Evolutionary conservation across 2,888 invertebrate genomes (phyloP), one percentile per base, ranked within the genome.

Genomic region (Copidosoma aretas): DNA sequence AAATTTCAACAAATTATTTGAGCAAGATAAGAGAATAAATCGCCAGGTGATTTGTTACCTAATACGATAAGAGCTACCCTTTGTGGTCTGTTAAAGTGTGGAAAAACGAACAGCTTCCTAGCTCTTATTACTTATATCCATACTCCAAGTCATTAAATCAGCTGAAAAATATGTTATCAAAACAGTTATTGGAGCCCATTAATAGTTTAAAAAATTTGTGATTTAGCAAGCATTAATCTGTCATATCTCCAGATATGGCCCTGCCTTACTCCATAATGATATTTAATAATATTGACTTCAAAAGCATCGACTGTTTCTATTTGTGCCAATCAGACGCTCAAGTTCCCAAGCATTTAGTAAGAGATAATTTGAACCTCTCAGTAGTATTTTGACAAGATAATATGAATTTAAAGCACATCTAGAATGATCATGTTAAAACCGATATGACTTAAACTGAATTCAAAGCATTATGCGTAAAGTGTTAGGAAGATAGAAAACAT

Each of bases 201-300:
- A 22, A 52, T 2, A 19, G 22, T 14, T n/a, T 52, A 8, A 12
- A 19, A 19, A 8, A 52, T 21, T 84, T 60, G 83, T 83, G 71
- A 81, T 82, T 73, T 81, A 83, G 76, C 77, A 82, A 25, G 76
- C 77, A n/a, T 80, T 49, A 60, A 71, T n/a, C 54, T 76, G 0
- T 64, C 67, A 64, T 69, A 67, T 8, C 3, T 32, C 32, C 32
- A 32, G 8, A 32, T 32, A 32, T 5, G 32, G 32, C 32, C 3
- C 32, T 32, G 8, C 32, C 8, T 32, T 5, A 32, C 32, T 5
- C 32, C 32, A 32, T 8, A 32, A 32, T 32, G 32, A 8, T 32
- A 32, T 32, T n/a, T 32, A 32, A 32, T 32, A 8, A 32, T 8
- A 32, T 32, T 32, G 32, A 3, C 32, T 32, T 5, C 32, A 32